Percentiles rank a stretch among this genome's conserved stretches.
Evolutionary conservation across 2,888 invertebrate species (phyloP).

Genomic region (Aproaerema taeniolella): DNA sequence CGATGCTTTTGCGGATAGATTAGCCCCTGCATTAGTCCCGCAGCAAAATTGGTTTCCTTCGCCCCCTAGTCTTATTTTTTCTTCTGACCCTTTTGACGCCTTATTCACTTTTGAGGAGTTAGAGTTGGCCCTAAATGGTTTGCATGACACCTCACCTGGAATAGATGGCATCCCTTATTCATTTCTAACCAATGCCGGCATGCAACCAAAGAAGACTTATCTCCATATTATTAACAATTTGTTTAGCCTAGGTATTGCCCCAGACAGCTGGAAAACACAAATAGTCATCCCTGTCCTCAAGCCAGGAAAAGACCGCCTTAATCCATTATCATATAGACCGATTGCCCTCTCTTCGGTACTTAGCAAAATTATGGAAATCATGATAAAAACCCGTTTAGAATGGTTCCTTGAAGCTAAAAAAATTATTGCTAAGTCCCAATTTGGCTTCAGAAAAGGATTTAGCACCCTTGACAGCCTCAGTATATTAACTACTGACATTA

Average conservation of each 20-base stretch:
- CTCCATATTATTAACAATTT: constrained; percentile 7
- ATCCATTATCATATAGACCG: constrained; percentile 18
- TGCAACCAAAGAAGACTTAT: not conserved
- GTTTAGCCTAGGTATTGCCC: constrained; percentile 8
- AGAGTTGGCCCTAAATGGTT: constrained; percentile 1
- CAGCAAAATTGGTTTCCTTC: not conserved
- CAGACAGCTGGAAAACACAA: constrained; percentile 22
- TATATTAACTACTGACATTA: constrained; percentile 19
- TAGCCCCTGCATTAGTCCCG: constrained; percentile 11
- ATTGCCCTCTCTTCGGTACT: constrained; percentile 23
- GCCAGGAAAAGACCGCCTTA: constrained; percentile 20
- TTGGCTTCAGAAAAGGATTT: constrained; percentile 26
- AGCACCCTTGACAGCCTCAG: constrained; percentile 27
- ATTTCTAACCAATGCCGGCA: constrained; percentile 8
- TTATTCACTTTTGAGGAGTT: constrained; percentile 18
- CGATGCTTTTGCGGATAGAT: constrained; percentile 3
- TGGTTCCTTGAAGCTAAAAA: constrained; percentile 22
- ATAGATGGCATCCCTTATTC: constrained; percentile 20
- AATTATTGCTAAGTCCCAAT: constrained; percentile 19
- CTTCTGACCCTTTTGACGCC: not conserved
- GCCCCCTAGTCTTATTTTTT: not conserved
- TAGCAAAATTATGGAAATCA: constrained; percentile 22
- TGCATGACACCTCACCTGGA: constrained; percentile 18
- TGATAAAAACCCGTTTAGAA: constrained; percentile 23
- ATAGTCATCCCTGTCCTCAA: constrained; percentile 25